These are phyloP conservation scores for Clarias magur DNA, from an alignment of 2,113 vertebrate genomes.

Conservation along the genomic window DNA sequence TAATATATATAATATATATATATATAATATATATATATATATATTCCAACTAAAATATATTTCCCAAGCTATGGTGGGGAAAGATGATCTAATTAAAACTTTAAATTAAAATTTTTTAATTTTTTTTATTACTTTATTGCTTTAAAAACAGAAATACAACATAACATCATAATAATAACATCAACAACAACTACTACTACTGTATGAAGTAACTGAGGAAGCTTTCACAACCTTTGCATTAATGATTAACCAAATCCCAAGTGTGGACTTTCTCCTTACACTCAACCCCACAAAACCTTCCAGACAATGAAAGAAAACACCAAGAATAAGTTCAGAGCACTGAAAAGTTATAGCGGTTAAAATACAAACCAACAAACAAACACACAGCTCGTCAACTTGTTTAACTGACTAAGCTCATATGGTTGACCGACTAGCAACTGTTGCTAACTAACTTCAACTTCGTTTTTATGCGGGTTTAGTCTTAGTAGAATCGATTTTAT, in stretches of 20 bases:
- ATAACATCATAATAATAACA: not conserved
- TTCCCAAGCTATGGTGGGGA: not conserved
- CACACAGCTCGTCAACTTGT: not conserved
- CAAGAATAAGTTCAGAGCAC: not conserved
- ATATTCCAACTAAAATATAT: not conserved
- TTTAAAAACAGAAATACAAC: too few species aligned
- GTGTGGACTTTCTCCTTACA: slow-evolving; percentile 10
- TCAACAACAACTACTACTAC: too few species aligned
- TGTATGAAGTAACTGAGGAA: not conserved
- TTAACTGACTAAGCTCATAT: not conserved
- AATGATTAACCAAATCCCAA: slow-evolving; percentile 18
- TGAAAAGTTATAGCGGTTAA: not conserved
- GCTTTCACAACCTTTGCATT: not conserved
- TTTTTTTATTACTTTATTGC: too few species aligned
- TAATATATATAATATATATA: too few species aligned
- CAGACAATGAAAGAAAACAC: not conserved
- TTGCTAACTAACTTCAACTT: not conserved
- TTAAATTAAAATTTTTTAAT: too few species aligned
- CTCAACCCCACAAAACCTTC: not conserved
- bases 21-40: too few species aligned
- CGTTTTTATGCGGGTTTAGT: not conserved
- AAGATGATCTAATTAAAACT: not conserved
- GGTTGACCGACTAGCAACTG: not conserved
- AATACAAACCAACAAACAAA: too few species aligned
- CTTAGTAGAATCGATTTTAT: not conserved